Evolutionary conservation across 2,113 vertebrate species (phyloP).

Genomic region (Dinomys branickii): DNA sequence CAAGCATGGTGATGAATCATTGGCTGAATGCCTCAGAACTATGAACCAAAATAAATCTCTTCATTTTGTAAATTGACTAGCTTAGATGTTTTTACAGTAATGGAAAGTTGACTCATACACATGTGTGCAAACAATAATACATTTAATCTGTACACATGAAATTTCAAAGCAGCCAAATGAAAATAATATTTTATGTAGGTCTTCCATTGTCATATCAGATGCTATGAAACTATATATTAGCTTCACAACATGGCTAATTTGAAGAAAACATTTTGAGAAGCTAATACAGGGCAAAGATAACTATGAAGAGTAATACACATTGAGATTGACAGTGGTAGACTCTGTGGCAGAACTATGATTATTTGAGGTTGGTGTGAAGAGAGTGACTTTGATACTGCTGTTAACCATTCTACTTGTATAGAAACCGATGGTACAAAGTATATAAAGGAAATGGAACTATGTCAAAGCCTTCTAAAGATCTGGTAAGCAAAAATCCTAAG

Average conservation of each 20-base stretch:
- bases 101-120: neutral
- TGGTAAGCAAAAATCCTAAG: neutral
- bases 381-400: neutral
- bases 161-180: neutral
- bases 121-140: neutral
- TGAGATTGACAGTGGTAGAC: neutral
- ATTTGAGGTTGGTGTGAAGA: neutral
- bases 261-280: neutral
- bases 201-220: neutral
- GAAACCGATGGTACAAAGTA: neutral
- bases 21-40: neutral
- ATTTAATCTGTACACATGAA: neutral
- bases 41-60: neutral
- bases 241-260: neutral
- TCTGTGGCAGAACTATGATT: neutral
- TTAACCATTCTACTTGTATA: neutral
- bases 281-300: neutral
- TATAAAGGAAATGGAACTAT: neutral
- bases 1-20: neutral
- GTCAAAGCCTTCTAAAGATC: slow-evolving; percentile 6
- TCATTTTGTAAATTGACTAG: neutral
- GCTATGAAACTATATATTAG: neutral
- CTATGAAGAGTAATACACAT: neutral
- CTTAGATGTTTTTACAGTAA: neutral
- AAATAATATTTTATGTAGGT: neutral